Evolutionary conservation across 2,888 invertebrate species (phyloP).

Genomic region (Athripsodes cinereus): DNA sequence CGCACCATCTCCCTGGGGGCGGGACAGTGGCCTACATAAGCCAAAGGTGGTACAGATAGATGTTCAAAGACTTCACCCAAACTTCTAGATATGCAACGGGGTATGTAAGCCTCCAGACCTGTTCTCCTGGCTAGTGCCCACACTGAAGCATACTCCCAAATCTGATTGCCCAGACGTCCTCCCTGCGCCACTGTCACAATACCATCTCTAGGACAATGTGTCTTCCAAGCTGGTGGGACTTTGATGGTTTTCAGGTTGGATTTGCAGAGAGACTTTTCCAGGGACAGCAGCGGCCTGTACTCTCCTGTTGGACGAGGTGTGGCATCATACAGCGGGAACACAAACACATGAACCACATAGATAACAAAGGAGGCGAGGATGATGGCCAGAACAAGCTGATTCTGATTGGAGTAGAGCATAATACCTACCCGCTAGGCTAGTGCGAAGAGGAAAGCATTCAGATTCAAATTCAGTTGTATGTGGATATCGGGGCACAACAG

Average conservation of each 20-base stretch:
- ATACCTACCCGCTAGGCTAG: neutral
- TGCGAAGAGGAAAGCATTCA: neutral
- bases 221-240: conserved; percentile 36
- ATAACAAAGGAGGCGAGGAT: conserved; percentile 53
- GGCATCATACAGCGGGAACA: conserved; percentile 50
- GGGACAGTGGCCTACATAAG: conserved; percentile 50
- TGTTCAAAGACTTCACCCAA: conserved; percentile 50
- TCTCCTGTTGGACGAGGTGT: conserved; percentile 37
- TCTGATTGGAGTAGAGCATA: conserved; percentile 44
- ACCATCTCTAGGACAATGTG: conserved; percentile 40
- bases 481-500: neutral
- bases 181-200: conserved; percentile 44
- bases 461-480: neutral
- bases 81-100: conserved; percentile 44
- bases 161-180: conserved; percentile 42
- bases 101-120: conserved; percentile 44
- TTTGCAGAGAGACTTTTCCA: conserved; percentile 50
- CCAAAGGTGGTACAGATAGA: conserved; percentile 49
- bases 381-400: conserved; percentile 53
- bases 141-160: conserved; percentile 48
- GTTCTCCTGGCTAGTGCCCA: conserved; percentile 45
- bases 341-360: conserved; percentile 53
- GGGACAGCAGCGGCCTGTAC: conserved; percentile 42
- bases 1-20: conserved; percentile 43
- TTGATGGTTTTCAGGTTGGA: conserved; percentile 38